A percentile compares a stretch with the other conserved stretches of the same genome.
phyloP scores from a whole-genome alignment of 2,888 invertebrate genomes.

The Deroplatys truncata region DNA sequence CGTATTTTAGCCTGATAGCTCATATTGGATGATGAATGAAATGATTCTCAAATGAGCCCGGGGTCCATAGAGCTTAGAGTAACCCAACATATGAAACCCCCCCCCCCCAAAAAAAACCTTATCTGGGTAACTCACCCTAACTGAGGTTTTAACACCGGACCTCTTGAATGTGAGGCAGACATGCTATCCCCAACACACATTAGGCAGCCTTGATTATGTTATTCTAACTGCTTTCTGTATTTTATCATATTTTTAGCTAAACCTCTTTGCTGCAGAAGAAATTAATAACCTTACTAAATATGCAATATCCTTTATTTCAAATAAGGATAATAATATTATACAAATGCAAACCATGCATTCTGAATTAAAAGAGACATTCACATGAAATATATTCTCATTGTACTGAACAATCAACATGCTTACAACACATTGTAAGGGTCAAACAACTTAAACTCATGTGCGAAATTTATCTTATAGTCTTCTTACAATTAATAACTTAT shows the following conservation, averaged over 20 bases:
- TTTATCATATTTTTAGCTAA: background rate
- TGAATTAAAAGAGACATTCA: background rate
- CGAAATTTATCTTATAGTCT: background rate
- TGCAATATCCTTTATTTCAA: background rate
- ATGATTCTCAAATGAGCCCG: too few relatives aligned
- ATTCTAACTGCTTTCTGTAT: too few relatives aligned
- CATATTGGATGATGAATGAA: too few relatives aligned
- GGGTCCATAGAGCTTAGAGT: too few relatives aligned
- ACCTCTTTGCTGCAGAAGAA: background rate
- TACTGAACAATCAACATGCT: background rate
- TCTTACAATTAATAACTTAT: background rate
- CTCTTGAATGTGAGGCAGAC: too few relatives aligned
- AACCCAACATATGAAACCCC: too few relatives aligned
- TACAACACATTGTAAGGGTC: background rate
- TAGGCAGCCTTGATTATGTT: too few relatives aligned
- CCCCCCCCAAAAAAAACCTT: too few relatives aligned
- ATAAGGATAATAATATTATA: background rate
- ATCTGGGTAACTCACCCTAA: too few relatives aligned
- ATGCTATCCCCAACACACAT: too few relatives aligned
- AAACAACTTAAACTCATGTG: background rate
- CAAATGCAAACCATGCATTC: background rate
- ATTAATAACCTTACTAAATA: background rate
- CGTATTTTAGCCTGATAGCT: too few relatives aligned
- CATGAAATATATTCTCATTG: background rate
- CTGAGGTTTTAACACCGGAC: too few relatives aligned